Conservation (phyloP, 2,797 vertebrate species). For the Spea hammondii region DNA sequence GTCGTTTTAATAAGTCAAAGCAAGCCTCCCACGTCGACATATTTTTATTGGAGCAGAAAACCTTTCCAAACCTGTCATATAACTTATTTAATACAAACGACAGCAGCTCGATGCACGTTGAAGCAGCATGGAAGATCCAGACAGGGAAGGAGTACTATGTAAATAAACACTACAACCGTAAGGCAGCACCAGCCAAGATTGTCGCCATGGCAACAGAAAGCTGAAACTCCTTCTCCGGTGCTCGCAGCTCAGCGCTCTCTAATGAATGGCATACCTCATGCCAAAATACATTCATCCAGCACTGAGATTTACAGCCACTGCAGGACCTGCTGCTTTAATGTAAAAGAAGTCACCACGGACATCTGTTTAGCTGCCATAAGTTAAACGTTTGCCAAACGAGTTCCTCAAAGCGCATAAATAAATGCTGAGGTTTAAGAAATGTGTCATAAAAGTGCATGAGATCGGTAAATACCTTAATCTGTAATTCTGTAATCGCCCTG, state of each 20-base stretch:
- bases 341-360: neutral
- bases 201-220: constrained; percentile 27
- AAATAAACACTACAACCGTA: neutral
- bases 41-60: neutral
- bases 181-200: neutral
- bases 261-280: constrained; percentile 14
- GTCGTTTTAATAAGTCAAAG: too few relatives aligned
- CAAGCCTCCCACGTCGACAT: too few relatives aligned
- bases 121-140: neutral
- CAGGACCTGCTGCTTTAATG: neutral
- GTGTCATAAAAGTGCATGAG: too few relatives aligned
- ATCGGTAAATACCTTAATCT: constrained; percentile 32
- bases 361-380: neutral
- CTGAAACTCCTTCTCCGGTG: neutral
- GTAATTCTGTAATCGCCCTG: constrained; percentile 29
- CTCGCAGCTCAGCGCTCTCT: neutral
- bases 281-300: neutral
- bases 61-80: neutral
- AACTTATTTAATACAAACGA: neutral
- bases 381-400: neutral
- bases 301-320: neutral
- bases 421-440: too few relatives aligned
- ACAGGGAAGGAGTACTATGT: neutral
- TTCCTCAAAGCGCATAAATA: too few relatives aligned
- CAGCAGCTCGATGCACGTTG: neutral